Base-by-base conservation (phyloP, 2,113 vertebrate species). In the Thunnus thynnus region DNA sequence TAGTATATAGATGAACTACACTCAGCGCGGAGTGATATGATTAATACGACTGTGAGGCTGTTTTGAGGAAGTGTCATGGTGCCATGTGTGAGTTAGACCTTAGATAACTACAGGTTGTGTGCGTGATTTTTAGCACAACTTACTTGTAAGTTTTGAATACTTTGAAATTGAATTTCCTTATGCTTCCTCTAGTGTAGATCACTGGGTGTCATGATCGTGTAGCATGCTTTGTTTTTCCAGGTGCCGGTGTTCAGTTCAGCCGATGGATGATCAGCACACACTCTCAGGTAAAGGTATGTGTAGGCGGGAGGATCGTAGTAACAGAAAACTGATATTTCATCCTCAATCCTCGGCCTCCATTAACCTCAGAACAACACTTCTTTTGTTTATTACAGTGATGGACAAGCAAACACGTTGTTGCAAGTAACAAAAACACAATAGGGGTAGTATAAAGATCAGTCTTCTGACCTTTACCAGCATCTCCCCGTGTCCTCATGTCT, bases 11-110 rank as follows among this genome's bases (percentile, higher is more conserved):
- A 74, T 48, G 11, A 58, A 70, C 6, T 55, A 52, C 56, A 58
- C 13, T 41, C 58, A 20, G 18, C 65, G 84, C 79, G 64, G 79
- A 86, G 68, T 77, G 30, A 86, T 78, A 78, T 13, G 27, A 54
- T 14, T 46, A 41, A 22, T 32, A 17, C n/a, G 22, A 61, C 16
- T 61, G 64, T 51, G 10, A 51, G 13, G 30, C 41, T 57, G 41
- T 22, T 17, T 22, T 12, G 27, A n/a, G 48, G 50, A 69, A 25
- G 30, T 54, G 66, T 20, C 36, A 41, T 41, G 36, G 36, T 41
- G 36, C 36, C 36, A 41, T 41, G 36, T 52, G 32, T n/a, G 10
- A 36, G 0, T 0, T 18, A 52, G 27, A 60, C n/a, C 3, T 30
- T 16, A 16, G 12, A 4, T 13, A n/a, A 14, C 55, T 44, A 22